phyloP scores from a whole-genome alignment of 2,888 invertebrate genomes.

The Asteroscopus sphinx region DNA sequence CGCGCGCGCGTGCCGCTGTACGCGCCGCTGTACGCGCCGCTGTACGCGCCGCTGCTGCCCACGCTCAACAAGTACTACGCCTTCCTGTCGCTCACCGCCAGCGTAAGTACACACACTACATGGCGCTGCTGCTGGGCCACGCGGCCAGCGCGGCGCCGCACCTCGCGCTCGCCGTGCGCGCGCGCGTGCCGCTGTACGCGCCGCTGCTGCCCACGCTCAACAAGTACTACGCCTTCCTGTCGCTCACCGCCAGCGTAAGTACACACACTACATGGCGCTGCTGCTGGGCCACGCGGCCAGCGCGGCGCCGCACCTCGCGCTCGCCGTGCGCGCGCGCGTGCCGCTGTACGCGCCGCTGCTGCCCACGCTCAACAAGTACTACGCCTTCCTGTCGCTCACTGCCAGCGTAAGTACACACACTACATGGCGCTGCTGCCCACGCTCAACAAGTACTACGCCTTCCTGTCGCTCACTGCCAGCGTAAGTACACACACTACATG shows the following conservation, averaged over 20 bases:
- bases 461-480: no score
- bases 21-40: conserved; percentile 94
- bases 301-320: no score
- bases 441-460: no score
- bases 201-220: conserved; percentile 92
- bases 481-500: conserved; percentile 93
- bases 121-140: conserved; percentile 80
- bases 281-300: not conserved
- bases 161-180: no score
- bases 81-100: conserved; percentile 92
- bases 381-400: conserved; percentile 92
- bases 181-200: conserved; percentile 93
- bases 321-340: conserved; percentile 82
- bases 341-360: conserved; percentile 95
- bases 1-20: conserved; percentile 94
- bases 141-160: not conserved
- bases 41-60: conserved; percentile 95
- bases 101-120: conserved; percentile 90
- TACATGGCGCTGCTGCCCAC: conserved; percentile 82
- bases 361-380: conserved; percentile 93
- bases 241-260: conserved; percentile 96
- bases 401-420: conserved; percentile 92
- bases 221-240: conserved; percentile 92
- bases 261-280: conserved; percentile 85
- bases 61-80: conserved; percentile 94